Base-by-base conservation (phyloP, 2,113 vertebrate species). In the Penelope pileata region DNA sequence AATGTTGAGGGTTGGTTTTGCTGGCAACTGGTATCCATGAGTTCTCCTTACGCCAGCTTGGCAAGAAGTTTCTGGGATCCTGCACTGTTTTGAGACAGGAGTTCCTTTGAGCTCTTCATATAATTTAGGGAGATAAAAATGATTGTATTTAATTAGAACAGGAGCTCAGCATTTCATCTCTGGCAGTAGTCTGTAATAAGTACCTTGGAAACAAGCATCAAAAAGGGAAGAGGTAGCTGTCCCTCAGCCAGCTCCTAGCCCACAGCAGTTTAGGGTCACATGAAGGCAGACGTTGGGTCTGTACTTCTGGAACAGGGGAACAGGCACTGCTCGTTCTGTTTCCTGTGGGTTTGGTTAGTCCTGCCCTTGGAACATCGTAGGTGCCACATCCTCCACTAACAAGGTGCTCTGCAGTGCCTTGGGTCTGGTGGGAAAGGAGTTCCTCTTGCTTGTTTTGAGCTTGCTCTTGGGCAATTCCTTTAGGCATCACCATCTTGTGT, bases 341-440 rank as follows among this genome's bases (percentile, higher is more conserved):
- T 59, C 62, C 62, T 56, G 50, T 9, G 14, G 26, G 34, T 19
- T 54, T 81, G 40, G 69, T 83, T 12, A 82, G 78, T 9, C 36
- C 27, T 12, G 4, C 5, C n/a, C 29, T 72, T 38, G 26, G 63
- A 23, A 51, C 79, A 45, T 17, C 82, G 72, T 47, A 51, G 29
- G 43, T 48, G n/a, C 34, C 48, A 30, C 11, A 4, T 1, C n/a
- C 48, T 7, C 27, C 48, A 23, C 21, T 2, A 18, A 16, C 0
- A 1, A 80, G 36, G 34, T 1, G 6, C 12, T 45, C 69, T 63
- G 51, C 43, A 38, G 1, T 13, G 29, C 50, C 30, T 2, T 9
- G 27, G 26, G 29, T 26, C 23, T 53, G 36, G 24, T 12, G 16
- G 58, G 32, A 64, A 38, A 66, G 29, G 1, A 4, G 8, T 6